phyloP scores from a whole-genome alignment of 2,888 invertebrate species.

The Orchesella flavescens region DNA sequence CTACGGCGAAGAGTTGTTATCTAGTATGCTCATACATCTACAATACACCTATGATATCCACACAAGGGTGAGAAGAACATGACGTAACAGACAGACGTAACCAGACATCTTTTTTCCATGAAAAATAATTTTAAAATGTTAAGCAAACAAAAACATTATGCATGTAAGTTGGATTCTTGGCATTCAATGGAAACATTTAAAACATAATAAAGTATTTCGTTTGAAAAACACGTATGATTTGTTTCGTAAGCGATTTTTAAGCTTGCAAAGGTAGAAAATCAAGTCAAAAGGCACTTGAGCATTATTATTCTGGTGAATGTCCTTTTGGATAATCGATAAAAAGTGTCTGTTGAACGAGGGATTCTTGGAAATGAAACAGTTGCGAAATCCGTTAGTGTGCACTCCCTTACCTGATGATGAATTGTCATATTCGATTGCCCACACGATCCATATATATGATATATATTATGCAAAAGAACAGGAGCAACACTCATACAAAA shows the following conservation, averaged over 20 bases:
- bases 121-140: neutral
- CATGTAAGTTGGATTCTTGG: neutral
- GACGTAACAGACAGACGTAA: neutral
- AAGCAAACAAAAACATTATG: neutral
- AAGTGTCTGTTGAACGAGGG: too few species aligned
- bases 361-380: too few species aligned
- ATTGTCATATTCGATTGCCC: too few species aligned
- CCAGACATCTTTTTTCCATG: neutral
- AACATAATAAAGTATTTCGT: neutral
- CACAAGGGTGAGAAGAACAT: neutral
- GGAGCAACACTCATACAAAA: neutral
- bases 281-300: too few species aligned
- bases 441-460: neutral
- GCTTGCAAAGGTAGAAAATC: too few species aligned
- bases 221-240: neutral
- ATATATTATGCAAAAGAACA: neutral
- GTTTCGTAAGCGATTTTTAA: neutral
- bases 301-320: too few species aligned
- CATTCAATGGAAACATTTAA: neutral
- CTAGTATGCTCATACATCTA: slow-evolving; percentile 89
- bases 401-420: too few species aligned
- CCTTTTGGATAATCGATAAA: too few species aligned
- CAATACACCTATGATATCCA: slow-evolving; percentile 69
- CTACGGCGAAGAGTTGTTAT: slow-evolving; percentile 90
- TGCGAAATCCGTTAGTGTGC: too few species aligned